Base-by-base conservation (phyloP, 2,113 vertebrate species). In the Erythrocercus mccallii region DNA sequence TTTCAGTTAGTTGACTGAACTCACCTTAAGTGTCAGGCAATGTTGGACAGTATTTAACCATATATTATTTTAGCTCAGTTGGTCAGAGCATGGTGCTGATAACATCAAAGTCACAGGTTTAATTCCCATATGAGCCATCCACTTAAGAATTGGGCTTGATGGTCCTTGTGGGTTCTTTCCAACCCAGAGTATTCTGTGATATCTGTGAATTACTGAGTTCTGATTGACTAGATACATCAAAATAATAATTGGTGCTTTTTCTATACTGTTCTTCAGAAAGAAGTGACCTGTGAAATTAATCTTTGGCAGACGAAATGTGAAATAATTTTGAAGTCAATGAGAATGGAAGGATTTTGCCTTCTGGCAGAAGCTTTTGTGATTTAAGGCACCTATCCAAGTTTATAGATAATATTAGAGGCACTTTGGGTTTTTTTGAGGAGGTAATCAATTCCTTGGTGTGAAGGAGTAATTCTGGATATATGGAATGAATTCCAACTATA, bases 1-100 rank as follows among this genome's bases (percentile, higher is more conserved):
- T 70, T 84, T 95, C 22, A 60, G 62, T 90, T 91, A 88, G 27
- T 70, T 94, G 83, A 77, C 73, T 84, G 69, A 91, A 86, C 48
- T 82, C 25, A 50, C 61, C 57, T 20, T 37, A 68, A 92, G 18
- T 42, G 35, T 86, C 53, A 88, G 9, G 25, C 60, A 90, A 30
- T 82, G 27, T 35, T 61, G 47, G 71, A 31, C 14, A 38, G 11
- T 69, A 33, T 83, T 91, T 88, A 80, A 79, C 23, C 0, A 1
- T 44, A 37, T 20, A 9, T 62, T 71, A 35, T 71, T 82, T 71
- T 71, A 61, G 37, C 31, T 61, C 1, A 2, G 37, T 31, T 51
- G 37, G 12, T 50, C 54, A 60, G 54, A 70, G 19, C 15, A 10
- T 23, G 15, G 15, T 30, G 15, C 31, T 70, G 37, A 4, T 50